These are phyloP conservation scores for Cinara cedri DNA, from an alignment of 2,888 invertebrate species.

Conservation along the genomic window DNA sequence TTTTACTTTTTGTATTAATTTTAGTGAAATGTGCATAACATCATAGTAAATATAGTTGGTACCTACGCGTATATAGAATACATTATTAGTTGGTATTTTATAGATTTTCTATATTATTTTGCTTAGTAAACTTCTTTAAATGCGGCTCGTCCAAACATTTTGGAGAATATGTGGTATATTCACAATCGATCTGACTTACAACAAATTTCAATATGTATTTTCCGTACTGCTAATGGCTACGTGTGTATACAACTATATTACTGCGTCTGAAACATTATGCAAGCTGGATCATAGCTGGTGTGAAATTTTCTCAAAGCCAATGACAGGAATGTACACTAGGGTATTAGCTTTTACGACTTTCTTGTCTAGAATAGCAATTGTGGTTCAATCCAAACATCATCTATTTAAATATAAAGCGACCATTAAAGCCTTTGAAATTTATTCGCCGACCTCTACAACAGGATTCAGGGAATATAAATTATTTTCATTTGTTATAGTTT, in stretches of 20 bases:
- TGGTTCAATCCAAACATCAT: not conserved
- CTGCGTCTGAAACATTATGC: not conserved
- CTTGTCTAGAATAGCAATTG: slow-evolving; percentile 1
- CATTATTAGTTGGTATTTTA: too few species aligned
- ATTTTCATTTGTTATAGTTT: slow-evolving; percentile 6
- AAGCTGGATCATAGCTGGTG: slow-evolving; percentile 27
- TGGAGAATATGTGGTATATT: slow-evolving; percentile 37
- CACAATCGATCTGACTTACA: not conserved
- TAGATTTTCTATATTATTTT: too few species aligned
- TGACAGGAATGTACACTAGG: slow-evolving; percentile 13
- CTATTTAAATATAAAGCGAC: slow-evolving; percentile 2
- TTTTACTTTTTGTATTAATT: too few species aligned
- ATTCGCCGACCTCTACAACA: not conserved
- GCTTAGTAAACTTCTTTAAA: not conserved
- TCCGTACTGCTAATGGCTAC: slow-evolving; percentile 15
- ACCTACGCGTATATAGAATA: too few species aligned
- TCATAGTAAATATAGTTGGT: not conserved
- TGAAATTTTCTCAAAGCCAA: not conserved
- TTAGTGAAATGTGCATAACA: not conserved
- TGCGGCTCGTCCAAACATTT: slow-evolving; percentile 13
- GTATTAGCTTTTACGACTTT: slow-evolving; percentile 1
- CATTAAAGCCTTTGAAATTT: slow-evolving; percentile 10
- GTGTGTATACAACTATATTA: slow-evolving; percentile 26
- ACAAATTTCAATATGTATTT: slow-evolving; percentile 17
- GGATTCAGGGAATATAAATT: not conserved